phyloP scores from a whole-genome alignment of 2,113 vertebrate species.

The Neotoma lepida region DNA sequence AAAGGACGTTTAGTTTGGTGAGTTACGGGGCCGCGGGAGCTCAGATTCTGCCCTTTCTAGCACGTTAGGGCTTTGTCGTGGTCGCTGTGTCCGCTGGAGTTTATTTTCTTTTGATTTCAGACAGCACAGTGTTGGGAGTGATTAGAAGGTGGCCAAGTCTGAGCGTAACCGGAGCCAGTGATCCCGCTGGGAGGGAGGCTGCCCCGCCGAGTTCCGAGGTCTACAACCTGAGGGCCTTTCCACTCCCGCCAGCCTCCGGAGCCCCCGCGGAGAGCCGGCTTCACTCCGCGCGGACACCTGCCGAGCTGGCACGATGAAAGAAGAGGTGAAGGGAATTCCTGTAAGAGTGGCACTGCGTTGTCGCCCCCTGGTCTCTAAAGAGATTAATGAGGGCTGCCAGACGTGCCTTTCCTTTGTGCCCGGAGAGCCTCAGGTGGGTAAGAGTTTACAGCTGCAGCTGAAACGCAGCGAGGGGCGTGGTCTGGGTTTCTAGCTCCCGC shows the following conservation, averaged over 20 bases:
- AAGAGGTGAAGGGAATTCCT: conserved; percentile 92
- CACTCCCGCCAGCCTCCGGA: neutral
- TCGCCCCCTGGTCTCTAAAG: conserved; percentile 93
- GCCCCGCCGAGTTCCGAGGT: neutral
- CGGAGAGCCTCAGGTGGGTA: conserved; percentile 91
- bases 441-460: neutral
- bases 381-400: conserved; percentile 93
- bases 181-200: neutral
- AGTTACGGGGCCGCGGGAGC: conserved; percentile 9
- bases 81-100: neutral
- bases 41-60: neutral
- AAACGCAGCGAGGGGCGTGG: conserved; percentile 55
- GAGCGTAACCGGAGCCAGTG: neutral
- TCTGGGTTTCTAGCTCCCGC: neutral
- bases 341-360: conserved; percentile 95
- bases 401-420: conserved; percentile 93
- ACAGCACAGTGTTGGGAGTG: neutral
- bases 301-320: conserved; percentile 84
- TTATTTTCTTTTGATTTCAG: conserved; percentile 38
- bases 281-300: neutral
- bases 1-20: conserved; percentile 44
- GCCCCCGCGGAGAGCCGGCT: neutral
- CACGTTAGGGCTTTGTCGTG: neutral
- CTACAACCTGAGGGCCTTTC: neutral
- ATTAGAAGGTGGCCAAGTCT: neutral